These are phyloP conservation scores for Lycaon pictus DNA, from an alignment of 2,113 vertebrate genomes.

Conservation along the genomic window DNA sequence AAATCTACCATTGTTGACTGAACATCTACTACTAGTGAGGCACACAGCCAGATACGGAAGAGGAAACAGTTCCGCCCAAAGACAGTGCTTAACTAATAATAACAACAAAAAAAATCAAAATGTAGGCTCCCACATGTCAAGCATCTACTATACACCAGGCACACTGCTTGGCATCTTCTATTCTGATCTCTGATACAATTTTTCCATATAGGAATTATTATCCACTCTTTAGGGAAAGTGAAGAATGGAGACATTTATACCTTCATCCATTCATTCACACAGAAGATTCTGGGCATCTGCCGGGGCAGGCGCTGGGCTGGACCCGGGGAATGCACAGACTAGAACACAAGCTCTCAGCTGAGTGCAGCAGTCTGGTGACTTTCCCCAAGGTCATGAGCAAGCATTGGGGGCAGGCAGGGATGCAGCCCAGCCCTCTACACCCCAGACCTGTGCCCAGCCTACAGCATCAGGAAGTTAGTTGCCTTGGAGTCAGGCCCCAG, in stretches of 20 bases:
- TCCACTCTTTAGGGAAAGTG: background rate
- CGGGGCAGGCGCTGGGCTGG: rapidly evolving
- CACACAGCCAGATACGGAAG: background rate
- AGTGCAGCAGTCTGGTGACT: background rate
- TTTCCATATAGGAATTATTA: background rate
- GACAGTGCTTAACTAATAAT: background rate
- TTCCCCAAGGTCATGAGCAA: background rate
- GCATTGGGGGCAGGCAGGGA: background rate
- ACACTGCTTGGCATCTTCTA: background rate
- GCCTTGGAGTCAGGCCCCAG: background rate
- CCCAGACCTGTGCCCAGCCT: background rate
- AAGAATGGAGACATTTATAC: background rate
- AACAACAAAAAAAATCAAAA: background rate
- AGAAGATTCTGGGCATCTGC: background rate
- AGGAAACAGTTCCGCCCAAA: background rate
- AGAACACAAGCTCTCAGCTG: background rate
- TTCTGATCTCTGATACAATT: background rate
- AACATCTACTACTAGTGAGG: slow-evolving; percentile 1
- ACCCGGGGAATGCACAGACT: background rate
- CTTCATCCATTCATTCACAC: background rate
- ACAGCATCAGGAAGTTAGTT: background rate
- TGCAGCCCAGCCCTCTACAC: background rate
- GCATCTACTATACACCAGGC: background rate
- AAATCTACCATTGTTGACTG: background rate
- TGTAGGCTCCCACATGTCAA: background rate